Base-by-base conservation (phyloP, 2,888 invertebrate species). In the Tanytarsus gracilentus region DNA sequence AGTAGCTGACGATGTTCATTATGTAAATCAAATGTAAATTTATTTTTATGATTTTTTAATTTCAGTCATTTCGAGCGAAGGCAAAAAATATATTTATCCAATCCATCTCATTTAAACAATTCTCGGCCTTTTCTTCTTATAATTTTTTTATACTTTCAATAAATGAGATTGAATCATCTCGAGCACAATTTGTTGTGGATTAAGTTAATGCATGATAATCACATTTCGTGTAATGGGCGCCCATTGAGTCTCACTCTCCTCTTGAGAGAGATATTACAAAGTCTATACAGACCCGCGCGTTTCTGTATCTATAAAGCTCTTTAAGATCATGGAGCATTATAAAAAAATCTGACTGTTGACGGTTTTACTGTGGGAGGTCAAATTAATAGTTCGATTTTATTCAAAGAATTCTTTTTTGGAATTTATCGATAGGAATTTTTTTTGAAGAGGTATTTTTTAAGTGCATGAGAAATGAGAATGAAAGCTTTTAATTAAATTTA, bases 11-110 rank as follows among this genome's bases (percentile, higher is more conserved):
- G 23, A 36, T 53, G 53, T 53, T 53, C 53, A 53, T 53, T 53
- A 53, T 53, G 53, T 53, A 53, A 53, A 53, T 53, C 36, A 36
- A 36, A 53, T 53, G 53, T 53, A 53, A 53, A 53, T 53, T 53
- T 53, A 53, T 53, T 53, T 52, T 53, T 53, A 53, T 53, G 53
- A 53, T 53, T 53, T 53, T 53, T 53, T 53, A 53, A 53, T 53
- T 53, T 53, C 25, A 23, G n/a, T 18, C 51, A 51, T 29, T 53
- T n/a, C 21, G 33, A 33, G 16, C 16, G 14, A 14, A 4, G 16
- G 9, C n/a, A 14, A 36, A 36, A 36, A n/a, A 14, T 36, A 16
- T 51, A 23, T 26, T 26, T 25, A 7, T 49, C 26, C n/a, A 6
- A 3, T 26, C n/a, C 25, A n/a, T 6, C 25, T 11, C 49, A 9